Percentiles rank a stretch among this genome's conserved stretches.
Conservation (phyloP, 1,140 invertebrate species). For the Stegodyphus mimosarum region DNA sequence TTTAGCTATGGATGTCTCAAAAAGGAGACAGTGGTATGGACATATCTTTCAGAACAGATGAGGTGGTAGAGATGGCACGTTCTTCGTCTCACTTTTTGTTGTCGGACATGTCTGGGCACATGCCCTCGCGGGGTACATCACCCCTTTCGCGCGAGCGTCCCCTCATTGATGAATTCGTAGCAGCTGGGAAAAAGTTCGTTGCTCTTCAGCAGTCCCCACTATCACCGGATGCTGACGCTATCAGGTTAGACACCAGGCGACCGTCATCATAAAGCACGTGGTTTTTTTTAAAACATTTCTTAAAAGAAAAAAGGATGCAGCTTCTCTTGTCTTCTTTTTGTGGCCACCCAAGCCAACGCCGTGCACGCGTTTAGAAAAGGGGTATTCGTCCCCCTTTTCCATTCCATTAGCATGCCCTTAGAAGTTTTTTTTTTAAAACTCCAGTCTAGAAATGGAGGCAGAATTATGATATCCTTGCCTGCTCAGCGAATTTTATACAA, state of each 20-base stretch:
- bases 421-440: not conserved
- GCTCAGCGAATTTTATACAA: too few species aligned
- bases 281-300: conserved; percentile 4
- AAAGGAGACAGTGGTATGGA: too few species aligned
- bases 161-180: conserved; percentile 31
- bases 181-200: conserved; percentile 36
- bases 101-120: conserved; percentile 22
- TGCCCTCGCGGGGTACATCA: not conserved
- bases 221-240: conserved; percentile 44
- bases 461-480: too few species aligned
- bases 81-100: conserved; percentile 16
- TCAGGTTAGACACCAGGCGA: conserved; percentile 40
- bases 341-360: conserved; percentile 25
- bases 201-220: not conserved
- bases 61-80: not conserved
- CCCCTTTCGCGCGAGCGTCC: not conserved
- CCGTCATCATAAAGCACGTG: conserved; percentile 32
- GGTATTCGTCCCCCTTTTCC: not conserved
- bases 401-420: not conserved
- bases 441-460: too few species aligned
- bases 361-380: conserved; percentile 33
- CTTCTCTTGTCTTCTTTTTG: not conserved
- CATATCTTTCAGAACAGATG: too few species aligned
- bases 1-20: too few species aligned
- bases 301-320: not conserved